Evolutionary conservation across 2,888 invertebrate genomes (phyloP).

Genomic region (Leptarthrus brevirostris): DNA sequence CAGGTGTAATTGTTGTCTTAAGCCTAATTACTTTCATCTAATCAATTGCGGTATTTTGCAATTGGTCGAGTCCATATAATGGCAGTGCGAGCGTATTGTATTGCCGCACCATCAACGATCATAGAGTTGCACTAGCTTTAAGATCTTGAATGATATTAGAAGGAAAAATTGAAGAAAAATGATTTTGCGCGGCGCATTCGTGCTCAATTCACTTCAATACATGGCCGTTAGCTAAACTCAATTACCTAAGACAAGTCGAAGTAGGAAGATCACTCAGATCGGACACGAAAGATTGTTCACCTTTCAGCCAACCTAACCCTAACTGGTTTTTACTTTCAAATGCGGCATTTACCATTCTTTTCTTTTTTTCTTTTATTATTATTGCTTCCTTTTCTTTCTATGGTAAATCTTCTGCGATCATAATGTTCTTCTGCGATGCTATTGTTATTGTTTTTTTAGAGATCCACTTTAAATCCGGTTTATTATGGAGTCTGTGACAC

Average conservation of each 20-base stretch:
- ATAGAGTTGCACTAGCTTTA: not conserved
- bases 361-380: not conserved
- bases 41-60: slow-evolving; percentile 12
- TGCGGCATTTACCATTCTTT: slow-evolving; percentile 54
- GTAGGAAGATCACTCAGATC: slow-evolving; percentile 55
- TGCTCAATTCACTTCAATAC: slow-evolving; percentile 9
- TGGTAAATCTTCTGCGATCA: not conserved
- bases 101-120: not conserved
- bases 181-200: slow-evolving; percentile 8
- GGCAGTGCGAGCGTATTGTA: too few species aligned
- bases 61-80: not conserved
- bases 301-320: slow-evolving; percentile 51
- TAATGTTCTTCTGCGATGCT: slow-evolving; percentile 19
- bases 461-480: slow-evolving; percentile 1
- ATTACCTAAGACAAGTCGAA: slow-evolving; percentile 52
- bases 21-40: slow-evolving; percentile 37
- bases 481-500: not conserved
- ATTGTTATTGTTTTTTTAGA: slow-evolving; percentile 24
- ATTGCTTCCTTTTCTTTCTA: not conserved
- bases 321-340: slow-evolving; percentile 57
- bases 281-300: slow-evolving; percentile 36
- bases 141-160: not conserved
- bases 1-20: slow-evolving; percentile 22
- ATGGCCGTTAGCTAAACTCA: slow-evolving; percentile 42
- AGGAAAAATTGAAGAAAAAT: not conserved